phyloP scores from a whole-genome alignment of 2,113 vertebrate species.

The Heterochromis multidens region DNA sequence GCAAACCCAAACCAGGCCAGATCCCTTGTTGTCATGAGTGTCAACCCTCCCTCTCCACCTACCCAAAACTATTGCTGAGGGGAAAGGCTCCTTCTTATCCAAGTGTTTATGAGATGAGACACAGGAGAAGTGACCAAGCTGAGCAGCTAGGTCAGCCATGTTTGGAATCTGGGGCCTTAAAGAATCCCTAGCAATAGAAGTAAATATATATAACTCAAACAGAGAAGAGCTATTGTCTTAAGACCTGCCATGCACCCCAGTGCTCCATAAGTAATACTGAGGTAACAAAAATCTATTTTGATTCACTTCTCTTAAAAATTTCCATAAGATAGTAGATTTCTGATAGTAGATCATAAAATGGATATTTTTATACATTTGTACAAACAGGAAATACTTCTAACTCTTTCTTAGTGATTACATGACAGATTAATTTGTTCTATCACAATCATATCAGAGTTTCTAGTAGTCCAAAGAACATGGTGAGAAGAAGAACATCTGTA shows the following conservation, averaged over 20 bases:
- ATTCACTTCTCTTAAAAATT: too few species aligned
- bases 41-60: conserved; percentile 3
- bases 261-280: not conserved
- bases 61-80: conserved; percentile 12
- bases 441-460: not conserved
- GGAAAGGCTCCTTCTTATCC: conserved; percentile 28
- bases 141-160: conserved; percentile 43
- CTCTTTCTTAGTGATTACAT: not conserved
- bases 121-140: conserved; percentile 2
- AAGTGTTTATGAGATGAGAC: conserved; percentile 18
- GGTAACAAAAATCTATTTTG: not conserved
- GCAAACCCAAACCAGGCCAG: conserved; percentile 62
- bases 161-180: conserved; percentile 18
- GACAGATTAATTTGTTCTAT: not conserved
- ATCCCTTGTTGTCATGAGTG: conserved; percentile 55
- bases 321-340: not conserved
- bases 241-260: not conserved
- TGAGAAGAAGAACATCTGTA: not conserved
- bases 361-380: not conserved
- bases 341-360: not conserved
- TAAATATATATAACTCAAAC: not conserved
- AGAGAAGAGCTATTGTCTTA: not conserved
- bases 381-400: not conserved
- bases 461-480: not conserved
- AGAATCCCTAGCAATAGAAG: not conserved